phyloP scores from a whole-genome alignment of 2,113 vertebrate species.

The Hypanus sabinus region DNA sequence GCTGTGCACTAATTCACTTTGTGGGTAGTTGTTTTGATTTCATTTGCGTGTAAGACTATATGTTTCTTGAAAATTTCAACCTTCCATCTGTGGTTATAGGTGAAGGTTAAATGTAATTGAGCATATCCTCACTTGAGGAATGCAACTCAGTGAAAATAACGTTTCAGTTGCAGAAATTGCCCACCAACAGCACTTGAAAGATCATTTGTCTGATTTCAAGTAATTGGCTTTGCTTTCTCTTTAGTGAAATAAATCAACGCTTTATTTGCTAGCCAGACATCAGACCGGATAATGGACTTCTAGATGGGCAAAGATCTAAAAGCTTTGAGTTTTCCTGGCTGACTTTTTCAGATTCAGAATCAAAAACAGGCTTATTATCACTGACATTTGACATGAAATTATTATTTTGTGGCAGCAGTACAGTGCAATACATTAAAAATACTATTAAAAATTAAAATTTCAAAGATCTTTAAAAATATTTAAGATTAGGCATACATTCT shows the following conservation, averaged over 20 bases:
- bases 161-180: background rate
- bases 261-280: background rate
- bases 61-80: background rate
- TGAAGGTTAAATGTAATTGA: background rate
- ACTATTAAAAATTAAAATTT: background rate
- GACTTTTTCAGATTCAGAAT: background rate
- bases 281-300: background rate
- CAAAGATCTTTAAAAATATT: background rate
- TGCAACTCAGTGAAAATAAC: background rate
- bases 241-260: background rate
- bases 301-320: background rate
- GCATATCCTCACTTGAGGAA: background rate
- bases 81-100: background rate
- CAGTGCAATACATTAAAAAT: too few species aligned
- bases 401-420: too few species aligned
- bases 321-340: background rate
- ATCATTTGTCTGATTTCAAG: background rate
- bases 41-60: background rate
- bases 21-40: background rate
- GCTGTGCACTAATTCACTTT: background rate
- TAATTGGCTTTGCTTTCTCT: background rate
- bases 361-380: too few species aligned
- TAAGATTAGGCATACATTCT: background rate
- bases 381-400: too few species aligned
- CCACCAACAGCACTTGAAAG: background rate